Base-by-base conservation (phyloP, 35 echinoderm and acorn worm species). In the Chiridota heheva region DNA sequence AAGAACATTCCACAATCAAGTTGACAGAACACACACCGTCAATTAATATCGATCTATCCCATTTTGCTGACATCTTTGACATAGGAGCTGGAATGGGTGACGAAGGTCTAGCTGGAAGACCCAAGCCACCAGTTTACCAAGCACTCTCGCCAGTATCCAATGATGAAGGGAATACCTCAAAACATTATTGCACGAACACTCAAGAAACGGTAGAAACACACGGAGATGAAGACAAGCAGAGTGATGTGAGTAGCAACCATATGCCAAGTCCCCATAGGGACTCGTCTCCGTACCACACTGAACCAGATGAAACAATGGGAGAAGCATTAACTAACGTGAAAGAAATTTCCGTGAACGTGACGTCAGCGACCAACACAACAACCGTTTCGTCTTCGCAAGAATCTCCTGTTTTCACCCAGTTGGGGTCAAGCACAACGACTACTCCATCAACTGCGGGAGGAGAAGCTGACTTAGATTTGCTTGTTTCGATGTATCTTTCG, bases 401-500 rank as follows among this genome's bases (percentile, higher is more conserved):
- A 40, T 65, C 67, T 37, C 80, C 86, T 67, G 74, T 83, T 25
- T 41, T 90, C 43, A 71, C 73, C 36, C 55, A 73, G 60, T 76
- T 86, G 58, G 82, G 68, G 6, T 81, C 65, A 36, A 69, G 86
- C 39, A n/a, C 73, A 36, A 40, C 72, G 7, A 41, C 47, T 24
- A 39, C 40, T 36, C 69, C 58, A 12, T 76, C 51, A 24, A 40
- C 80, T 28, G 40, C 38, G 7, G 17, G 29, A 37, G 78, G 48
- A 15, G 90, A 92, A 31, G 89, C 86, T 22, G 84, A 97, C 35
- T 76, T 97, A 35, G 89, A 97, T 73, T 74, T 88, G 38, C 67
- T 97, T 3, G 94, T 97, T 18, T 91, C 89, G 26, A 88, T 97
- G 94, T 97, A 97, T 61, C 89, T 97, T 20, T 76, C 82, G 55